Evolutionary conservation across 2,888 invertebrate species (phyloP).

Genomic region (Clepsis dumicolana): DNA sequence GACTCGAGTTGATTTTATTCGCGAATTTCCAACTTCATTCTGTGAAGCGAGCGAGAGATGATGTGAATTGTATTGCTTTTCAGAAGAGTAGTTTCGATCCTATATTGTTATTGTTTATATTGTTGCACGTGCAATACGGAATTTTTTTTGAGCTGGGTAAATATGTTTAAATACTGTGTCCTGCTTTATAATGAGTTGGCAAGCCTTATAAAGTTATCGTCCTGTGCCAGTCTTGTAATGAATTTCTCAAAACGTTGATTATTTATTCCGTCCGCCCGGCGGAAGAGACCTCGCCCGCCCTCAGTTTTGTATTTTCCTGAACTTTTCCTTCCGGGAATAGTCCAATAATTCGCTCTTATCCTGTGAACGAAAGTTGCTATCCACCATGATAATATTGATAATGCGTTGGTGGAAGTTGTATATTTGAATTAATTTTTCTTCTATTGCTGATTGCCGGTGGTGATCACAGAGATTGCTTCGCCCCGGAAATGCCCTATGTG

Average conservation of each 20-base stretch:
- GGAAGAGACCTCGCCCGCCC: background rate
- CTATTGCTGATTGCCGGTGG: background rate
- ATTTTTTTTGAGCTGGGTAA: background rate
- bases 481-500: background rate
- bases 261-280: constrained; percentile 7
- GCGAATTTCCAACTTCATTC: background rate
- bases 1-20: background rate
- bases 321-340: constrained; percentile 8
- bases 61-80: background rate
- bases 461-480: background rate
- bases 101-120: background rate
- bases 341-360: constrained; percentile 2
- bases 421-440: background rate
- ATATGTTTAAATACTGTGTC: background rate
- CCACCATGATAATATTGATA: background rate
- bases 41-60: background rate
- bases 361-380: background rate
- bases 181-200: constrained; percentile 23
- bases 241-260: constrained; percentile 28
- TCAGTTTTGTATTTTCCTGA: background rate
- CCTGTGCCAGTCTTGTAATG: constrained; percentile 22
- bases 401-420: background rate
- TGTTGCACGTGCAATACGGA: background rate
- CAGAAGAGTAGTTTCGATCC: background rate
- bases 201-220: background rate